Evolutionary conservation across 2,113 vertebrate species (phyloP).

Genomic region (Salminus brasiliensis): DNA sequence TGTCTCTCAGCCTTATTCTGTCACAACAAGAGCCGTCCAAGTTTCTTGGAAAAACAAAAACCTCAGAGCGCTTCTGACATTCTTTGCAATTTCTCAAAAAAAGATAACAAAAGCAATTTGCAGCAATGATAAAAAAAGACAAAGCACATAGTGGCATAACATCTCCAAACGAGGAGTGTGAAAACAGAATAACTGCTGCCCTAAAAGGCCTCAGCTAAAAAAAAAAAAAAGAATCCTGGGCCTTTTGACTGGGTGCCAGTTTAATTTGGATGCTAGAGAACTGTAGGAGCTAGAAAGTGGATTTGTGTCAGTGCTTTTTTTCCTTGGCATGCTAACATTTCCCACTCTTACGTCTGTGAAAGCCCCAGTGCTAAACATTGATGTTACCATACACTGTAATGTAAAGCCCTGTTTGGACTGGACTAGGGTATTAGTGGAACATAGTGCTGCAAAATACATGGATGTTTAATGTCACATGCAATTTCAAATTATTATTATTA

Average conservation of each 20-base stretch:
- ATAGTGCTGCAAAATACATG: too few relatives aligned
- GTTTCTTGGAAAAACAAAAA: conserved; percentile 34
- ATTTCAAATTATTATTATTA: too few relatives aligned
- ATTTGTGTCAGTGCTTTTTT: conserved; percentile 21
- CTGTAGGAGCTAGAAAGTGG: background rate
- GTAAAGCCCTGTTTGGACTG: too few relatives aligned
- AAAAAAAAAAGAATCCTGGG: conserved; percentile 33
- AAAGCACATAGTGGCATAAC: background rate
- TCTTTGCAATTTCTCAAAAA: conserved; percentile 50
- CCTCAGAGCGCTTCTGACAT: conserved; percentile 52
- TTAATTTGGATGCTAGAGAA: background rate
- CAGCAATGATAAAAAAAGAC: conserved; percentile 33
- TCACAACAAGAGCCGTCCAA: conserved; percentile 56
- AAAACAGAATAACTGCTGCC: conserved; percentile 19
- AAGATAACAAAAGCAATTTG: conserved; percentile 56
- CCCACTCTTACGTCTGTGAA: conserved; percentile 16
- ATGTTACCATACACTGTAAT: conserved; percentile 18
- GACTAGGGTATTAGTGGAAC: too few relatives aligned
- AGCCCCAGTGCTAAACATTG: conserved; percentile 25
- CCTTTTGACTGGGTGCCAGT: conserved; percentile 4
- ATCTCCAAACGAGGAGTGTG: background rate
- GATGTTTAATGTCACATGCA: too few relatives aligned
- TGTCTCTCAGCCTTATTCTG: conserved; percentile 59
- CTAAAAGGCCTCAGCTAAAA: conserved; percentile 37
- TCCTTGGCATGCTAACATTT: background rate